Conservation (phyloP, 2,888 invertebrate genomes). For the Drosophila emarginata region DNA sequence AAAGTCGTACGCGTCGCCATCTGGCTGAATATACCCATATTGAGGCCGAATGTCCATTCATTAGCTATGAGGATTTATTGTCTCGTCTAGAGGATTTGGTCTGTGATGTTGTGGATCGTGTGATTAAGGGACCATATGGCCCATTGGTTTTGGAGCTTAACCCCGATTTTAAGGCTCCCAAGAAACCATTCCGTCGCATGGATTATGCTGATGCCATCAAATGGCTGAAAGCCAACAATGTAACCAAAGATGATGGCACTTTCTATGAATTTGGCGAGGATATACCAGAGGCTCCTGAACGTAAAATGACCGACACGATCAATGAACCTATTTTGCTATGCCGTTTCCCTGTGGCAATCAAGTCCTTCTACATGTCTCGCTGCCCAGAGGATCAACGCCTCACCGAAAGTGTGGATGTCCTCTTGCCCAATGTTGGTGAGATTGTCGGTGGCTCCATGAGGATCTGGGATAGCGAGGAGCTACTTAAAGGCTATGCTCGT, state of each 20-base stretch:
- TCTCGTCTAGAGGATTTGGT: conserved; percentile 95
- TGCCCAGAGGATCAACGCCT: conserved; percentile 91
- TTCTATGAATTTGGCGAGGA: conserved; percentile 99
- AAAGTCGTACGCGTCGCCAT: conserved; percentile 97
- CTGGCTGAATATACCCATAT: conserved; percentile 99
- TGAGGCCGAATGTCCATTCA: conserved; percentile 98
- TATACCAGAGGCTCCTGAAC: conserved; percentile 99
- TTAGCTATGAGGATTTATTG: conserved; percentile 94
- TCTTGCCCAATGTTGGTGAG: conserved; percentile 98
- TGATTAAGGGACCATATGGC: conserved; percentile 92
- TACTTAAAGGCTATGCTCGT: conserved; percentile 87
- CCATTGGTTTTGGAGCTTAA: conserved; percentile 93
- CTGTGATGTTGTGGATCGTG: conserved; percentile 96
- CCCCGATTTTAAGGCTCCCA: conserved; percentile 92
- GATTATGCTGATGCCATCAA: conserved; percentile 96
- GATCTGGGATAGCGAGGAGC: conserved; percentile 93
- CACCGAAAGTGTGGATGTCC: conserved; percentile 98
- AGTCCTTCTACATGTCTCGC: conserved; percentile 98
- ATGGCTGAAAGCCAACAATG: conserved; percentile 94
- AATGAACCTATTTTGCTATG: conserved; percentile 97
- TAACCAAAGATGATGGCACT: conserved; percentile 97
- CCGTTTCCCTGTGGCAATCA: conserved; percentile 96
- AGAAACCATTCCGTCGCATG: conserved; percentile 96
- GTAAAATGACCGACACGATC: conserved; percentile 99
- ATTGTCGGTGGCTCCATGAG: conserved; percentile 99